Conservation (phyloP, 1,140 invertebrate genomes). For the Uloborus diversus region DNA sequence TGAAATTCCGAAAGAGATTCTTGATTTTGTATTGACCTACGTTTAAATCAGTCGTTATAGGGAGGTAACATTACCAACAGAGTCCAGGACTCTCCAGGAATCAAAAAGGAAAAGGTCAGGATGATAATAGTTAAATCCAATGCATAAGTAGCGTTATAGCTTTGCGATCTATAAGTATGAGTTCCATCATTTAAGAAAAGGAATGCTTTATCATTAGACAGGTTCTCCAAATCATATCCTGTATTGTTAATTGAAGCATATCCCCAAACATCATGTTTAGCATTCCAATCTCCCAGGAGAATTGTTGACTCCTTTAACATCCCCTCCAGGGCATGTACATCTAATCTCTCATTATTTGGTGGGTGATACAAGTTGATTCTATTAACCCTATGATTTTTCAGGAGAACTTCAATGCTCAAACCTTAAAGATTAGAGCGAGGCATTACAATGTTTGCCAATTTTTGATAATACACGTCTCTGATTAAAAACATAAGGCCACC, state of each 20-base stretch:
- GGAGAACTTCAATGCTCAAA: neutral
- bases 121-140: neutral
- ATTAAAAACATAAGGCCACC: slow-evolving; percentile 8
- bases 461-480: slow-evolving; percentile 7
- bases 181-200: neutral
- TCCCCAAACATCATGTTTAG: neutral
- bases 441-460: neutral
- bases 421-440: neutral
- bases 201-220: neutral
- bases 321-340: neutral
- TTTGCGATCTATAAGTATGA: neutral
- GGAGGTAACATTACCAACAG: neutral
- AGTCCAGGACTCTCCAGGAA: neutral
- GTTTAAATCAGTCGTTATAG: neutral
- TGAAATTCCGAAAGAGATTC: neutral
- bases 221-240: neutral
- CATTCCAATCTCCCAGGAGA: neutral
- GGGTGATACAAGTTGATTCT: slow-evolving; percentile 3
- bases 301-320: neutral
- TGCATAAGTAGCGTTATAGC: neutral
- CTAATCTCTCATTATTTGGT: neutral
- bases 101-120: neutral
- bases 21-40: neutral
- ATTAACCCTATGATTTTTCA: neutral
- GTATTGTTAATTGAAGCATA: neutral